Base-by-base conservation (phyloP, 2,113 vertebrate genomes). In the Eulemur rufifrons region DNA sequence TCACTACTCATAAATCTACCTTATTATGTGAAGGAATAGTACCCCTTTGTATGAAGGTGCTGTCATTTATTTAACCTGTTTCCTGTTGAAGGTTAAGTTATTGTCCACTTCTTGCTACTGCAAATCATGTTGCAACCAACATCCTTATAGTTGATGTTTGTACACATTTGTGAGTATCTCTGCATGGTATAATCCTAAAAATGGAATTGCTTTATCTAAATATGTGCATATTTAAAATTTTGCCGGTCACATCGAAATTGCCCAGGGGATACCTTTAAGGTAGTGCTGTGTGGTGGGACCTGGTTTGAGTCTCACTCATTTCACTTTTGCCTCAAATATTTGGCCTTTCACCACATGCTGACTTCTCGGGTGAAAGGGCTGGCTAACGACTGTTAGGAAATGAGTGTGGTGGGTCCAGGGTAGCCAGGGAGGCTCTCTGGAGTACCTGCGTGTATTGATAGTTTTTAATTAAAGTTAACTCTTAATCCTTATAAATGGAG, bases 381-480 rank as follows among this genome's bases (percentile, higher is more conserved):
- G 4, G 18, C 21, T 89, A 85, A 47, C 59, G 47, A 50, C 37
- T 25, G 25, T 64, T 29, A 59, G 84, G 4, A 74, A 89, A 66
- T 64, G 37, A 81, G 37, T 14, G 18, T 59, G 20, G 20, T 42
- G 42, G n/a, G 8, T 5, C n/a, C 37, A 17, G 4, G 0, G 66
- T 13, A 4, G 64, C n/a, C 6, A 7, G 20, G 27, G 25, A 81
- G 77, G 52, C 68, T 77, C 63, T 61, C 42, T 34, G 4, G n/a
- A 56, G 32, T 34, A 29, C 29, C 34, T 45, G 8, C 32, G 50
- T 74, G 12, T 87, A 34, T 42, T 45, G 77, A 82, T 81, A 86
- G 27, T 73, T 94, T 92, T 71, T n/a, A 86, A 91, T 78, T 69
- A 45, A 94, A 74, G 12, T 82, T 83, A 84, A 85, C 69, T n/a